Evolutionary conservation across 2,113 vertebrate species (phyloP).

Genomic region (Ictidomys tridecemlineatus): DNA sequence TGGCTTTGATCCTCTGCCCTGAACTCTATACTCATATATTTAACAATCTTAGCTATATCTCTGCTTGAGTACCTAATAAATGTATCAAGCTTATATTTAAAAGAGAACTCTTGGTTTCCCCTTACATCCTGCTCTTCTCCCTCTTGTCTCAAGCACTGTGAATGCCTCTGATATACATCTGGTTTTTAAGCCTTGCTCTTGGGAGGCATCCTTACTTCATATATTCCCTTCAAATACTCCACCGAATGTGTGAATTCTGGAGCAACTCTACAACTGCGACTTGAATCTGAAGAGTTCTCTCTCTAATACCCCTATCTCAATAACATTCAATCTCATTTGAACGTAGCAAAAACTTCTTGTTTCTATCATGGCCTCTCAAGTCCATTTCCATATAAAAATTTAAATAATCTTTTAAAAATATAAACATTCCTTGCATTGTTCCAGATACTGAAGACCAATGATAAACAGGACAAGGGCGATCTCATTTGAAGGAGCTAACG

Average conservation of each 20-base stretch:
- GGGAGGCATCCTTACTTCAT: neutral
- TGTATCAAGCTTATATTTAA: neutral
- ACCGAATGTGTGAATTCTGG: neutral
- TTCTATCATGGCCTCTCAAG: neutral
- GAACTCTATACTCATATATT: neutral
- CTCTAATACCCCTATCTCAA: neutral
- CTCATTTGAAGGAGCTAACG: no score
- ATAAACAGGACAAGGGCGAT: no score
- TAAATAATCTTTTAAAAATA: constrained; percentile 9
- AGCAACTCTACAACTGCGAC: neutral
- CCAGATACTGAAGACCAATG: no score
- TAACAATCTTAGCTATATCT: neutral
- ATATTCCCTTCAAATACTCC: neutral
- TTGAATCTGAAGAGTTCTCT: constrained; percentile 45
- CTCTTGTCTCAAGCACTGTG: neutral
- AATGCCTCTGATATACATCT: neutral
- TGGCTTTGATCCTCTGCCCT: neutral
- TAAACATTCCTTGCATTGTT: no score
- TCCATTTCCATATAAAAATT: neutral
- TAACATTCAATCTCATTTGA: neutral
- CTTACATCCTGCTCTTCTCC: neutral
- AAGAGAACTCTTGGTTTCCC: neutral
- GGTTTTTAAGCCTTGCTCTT: neutral
- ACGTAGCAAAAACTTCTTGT: neutral
- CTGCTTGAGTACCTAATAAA: neutral